Evolutionary conservation across 1,140 invertebrate species (phyloP), one percentile per base, ranked within the genome.

Genomic region (Asbolus verrucosus): DNA sequence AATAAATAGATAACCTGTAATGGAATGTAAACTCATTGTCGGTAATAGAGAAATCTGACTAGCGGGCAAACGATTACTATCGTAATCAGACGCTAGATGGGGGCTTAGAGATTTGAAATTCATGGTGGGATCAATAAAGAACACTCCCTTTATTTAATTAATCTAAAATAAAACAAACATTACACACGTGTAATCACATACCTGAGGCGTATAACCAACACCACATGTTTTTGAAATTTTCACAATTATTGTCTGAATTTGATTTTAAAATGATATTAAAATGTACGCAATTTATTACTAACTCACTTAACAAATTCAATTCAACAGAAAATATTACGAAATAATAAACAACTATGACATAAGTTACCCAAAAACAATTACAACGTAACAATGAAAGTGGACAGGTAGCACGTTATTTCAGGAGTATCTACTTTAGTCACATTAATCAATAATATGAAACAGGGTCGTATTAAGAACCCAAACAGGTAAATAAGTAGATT

Each of bases 21-120:
- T 75, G 13, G 75, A 78, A 70, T 78, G 69, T 66, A 74, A 65
- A 67, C 74, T 77, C 75, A 78, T 78, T 36, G 43, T 65, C 38
- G 70, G 70, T 68, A 72, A 68, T 27, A 68, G 63, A 63, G 70
- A 68, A 18, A 72, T 27, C 66, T 72, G 70, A 30, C 67, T 61
- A 14, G 33, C 41, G 3, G 27, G n/a, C n/a, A 31, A 16, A 8
- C 46, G 27, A 14, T 59, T 27, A 19, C 1, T 67, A 59, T 71
- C 70, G 13, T 54, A 46, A 16, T 50, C 67, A 16, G 36, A 21
- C 39, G 70, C 38, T 16, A 72, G 70, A 67, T 70, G 69, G 21
- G 46, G 46, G 18, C 43, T 50, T 50, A 50, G 6, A 27, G 46
- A 54, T 54, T 54, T 54, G 21, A 54, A 54, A 54, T 54, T 54